Conservation (phyloP, 2,888 invertebrate species). For the Callinectes sapidus region DNA sequence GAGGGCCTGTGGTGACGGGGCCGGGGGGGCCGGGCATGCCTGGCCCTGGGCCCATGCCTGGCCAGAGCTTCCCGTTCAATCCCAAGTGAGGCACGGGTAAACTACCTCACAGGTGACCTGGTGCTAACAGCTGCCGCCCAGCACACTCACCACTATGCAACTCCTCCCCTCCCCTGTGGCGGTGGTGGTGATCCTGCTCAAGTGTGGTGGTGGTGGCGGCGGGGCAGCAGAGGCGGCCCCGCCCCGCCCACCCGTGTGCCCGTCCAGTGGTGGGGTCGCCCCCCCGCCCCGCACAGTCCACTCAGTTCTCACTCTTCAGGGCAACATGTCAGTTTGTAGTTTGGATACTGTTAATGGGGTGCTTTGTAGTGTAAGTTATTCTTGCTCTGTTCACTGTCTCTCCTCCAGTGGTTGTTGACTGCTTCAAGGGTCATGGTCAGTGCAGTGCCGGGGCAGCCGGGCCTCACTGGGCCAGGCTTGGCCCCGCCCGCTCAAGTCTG, state of each 20-base stretch:
- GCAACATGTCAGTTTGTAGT: constrained; percentile 70
- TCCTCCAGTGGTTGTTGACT: constrained; percentile 70
- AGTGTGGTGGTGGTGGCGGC: constrained; percentile 67
- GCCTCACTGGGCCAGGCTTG: constrained; percentile 39
- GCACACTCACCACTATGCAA: constrained; percentile 70
- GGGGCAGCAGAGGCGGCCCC: constrained; percentile 66
- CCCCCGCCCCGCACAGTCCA: constrained; percentile 68
- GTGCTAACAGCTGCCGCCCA: constrained; percentile 70
- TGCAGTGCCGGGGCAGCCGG: constrained; percentile 60
- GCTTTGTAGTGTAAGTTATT: constrained; percentile 70
- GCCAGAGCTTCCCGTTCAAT: constrained; percentile 71
- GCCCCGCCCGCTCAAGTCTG: constrained; percentile 39
- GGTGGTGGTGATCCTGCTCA: constrained; percentile 67
- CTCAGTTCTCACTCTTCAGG: constrained; percentile 70
- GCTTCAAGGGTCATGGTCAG: constrained; percentile 62
- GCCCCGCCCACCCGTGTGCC: constrained; percentile 63
- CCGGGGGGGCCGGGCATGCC: constrained; percentile 68
- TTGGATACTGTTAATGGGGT: constrained; percentile 70
- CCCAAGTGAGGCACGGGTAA: constrained; percentile 70
- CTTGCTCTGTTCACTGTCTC: constrained; percentile 66
- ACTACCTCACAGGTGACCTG: constrained; percentile 71
- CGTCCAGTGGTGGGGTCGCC: constrained; percentile 67
- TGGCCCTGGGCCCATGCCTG: constrained; percentile 71
- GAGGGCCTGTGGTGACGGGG: constrained; percentile 64
- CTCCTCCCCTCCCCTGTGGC: constrained; percentile 63